Evolutionary conservation across 1,140 invertebrate genomes (phyloP).

Genomic region (Drosophila ananassae): DNA sequence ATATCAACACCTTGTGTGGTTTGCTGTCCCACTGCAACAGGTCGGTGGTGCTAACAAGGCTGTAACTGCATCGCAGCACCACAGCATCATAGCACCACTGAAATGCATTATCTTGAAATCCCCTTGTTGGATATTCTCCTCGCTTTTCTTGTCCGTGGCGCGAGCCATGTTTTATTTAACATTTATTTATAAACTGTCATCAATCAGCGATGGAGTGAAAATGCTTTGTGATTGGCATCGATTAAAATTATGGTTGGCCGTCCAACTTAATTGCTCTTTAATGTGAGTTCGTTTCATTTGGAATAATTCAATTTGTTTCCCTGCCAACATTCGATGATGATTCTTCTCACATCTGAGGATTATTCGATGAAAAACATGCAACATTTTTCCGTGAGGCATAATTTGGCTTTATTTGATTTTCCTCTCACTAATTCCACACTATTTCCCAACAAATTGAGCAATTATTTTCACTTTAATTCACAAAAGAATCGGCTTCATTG

Average conservation of each 20-base stretch:
- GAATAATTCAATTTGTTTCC: constrained; percentile 25
- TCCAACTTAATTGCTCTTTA: constrained; percentile 16
- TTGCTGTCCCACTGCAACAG: constrained; percentile 12
- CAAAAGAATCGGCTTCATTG: constrained; percentile 8
- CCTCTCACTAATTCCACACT: neutral
- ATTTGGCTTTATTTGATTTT: constrained; percentile 6
- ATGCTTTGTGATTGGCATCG: constrained; percentile 29
- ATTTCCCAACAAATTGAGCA: constrained; percentile 51
- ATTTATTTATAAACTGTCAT: constrained; percentile 29
- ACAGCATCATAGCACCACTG: neutral
- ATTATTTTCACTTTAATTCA: constrained; percentile 53
- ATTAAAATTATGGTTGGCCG: constrained; percentile 39
- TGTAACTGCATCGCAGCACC: neutral
- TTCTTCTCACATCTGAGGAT: neutral
- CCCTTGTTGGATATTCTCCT: neutral
- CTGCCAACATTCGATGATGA: neutral
- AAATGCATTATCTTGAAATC: neutral
- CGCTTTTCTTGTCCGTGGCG: constrained; percentile 19
- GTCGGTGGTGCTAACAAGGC: constrained; percentile 32
- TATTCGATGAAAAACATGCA: neutral
- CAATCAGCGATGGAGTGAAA: constrained; percentile 48
- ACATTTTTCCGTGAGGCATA: constrained; percentile 1
- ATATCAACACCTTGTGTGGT: constrained; percentile 64
- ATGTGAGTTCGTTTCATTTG: constrained; percentile 44
- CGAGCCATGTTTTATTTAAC: constrained; percentile 44